phyloP scores from a whole-genome alignment of 2,888 invertebrate species.

The Caenorhabditis sp. region DNA sequence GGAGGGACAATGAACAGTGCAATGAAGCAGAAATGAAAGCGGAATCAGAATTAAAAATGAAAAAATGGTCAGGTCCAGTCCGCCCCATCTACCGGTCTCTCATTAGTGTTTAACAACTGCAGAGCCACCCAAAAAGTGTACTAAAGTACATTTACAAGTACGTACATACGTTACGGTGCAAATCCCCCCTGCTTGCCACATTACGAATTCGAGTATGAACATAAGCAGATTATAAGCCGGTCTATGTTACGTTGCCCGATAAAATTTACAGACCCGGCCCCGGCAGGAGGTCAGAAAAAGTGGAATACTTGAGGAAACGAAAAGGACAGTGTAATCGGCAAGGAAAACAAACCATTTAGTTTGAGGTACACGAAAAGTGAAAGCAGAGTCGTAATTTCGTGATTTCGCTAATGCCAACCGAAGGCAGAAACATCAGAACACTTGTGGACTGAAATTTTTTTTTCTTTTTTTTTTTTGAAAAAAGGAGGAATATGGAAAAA shows the following conservation, averaged over 20 bases:
- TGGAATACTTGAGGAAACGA: constrained; percentile 5
- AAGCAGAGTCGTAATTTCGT: constrained; percentile 57
- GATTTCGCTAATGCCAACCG: constrained; percentile 57
- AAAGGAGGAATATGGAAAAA: no score
- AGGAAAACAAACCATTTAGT: constrained; percentile 61
- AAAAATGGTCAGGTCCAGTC: constrained; percentile 6
- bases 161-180: neutral
- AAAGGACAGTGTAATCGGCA: constrained; percentile 48
- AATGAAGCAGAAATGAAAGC: constrained; percentile 18
- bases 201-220: constrained; percentile 14
- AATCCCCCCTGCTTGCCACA: constrained; percentile 12
- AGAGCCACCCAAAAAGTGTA: constrained; percentile 12
- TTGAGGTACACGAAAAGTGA: constrained; percentile 58
- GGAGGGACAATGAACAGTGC: constrained; percentile 3
- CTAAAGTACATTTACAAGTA: constrained; percentile 26
- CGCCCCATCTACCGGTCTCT: constrained; percentile 33
- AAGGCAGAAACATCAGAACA: constrained; percentile 9
- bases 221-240: constrained; percentile 55
- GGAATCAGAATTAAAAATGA: constrained; percentile 14
- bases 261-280: neutral
- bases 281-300: neutral
- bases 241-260: no score
- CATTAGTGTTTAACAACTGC: constrained; percentile 32
- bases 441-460: neutral
- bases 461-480: neutral